phyloP scores from a whole-genome alignment of 2,797 vertebrate species.

The Bovichtus variegatus region DNA sequence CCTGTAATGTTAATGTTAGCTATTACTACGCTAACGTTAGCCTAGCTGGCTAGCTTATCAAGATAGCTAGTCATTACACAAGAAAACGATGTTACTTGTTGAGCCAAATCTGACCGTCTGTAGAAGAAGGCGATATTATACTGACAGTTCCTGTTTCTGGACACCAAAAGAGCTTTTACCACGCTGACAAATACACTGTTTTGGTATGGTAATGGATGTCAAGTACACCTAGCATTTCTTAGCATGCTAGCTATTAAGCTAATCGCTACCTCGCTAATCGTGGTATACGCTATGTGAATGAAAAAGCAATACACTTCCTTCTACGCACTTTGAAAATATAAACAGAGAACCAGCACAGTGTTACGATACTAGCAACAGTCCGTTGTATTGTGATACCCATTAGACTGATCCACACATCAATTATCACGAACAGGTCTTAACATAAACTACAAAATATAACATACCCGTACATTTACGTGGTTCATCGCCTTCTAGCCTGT shows the following conservation, averaged over 20 bases:
- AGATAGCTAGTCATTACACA: conserved; percentile 6
- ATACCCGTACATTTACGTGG: conserved; percentile 59
- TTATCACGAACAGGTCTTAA: background rate
- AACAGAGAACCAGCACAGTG: conserved; percentile 54
- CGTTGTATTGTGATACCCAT: background rate
- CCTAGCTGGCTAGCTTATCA: conserved; percentile 36
- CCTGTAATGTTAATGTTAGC: conserved; percentile 47
- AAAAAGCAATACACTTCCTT: conserved; percentile 83
- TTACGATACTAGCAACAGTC: background rate
- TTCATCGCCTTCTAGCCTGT: conserved; percentile 59
- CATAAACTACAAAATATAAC: conserved; percentile 50
- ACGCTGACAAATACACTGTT: background rate
- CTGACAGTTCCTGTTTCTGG: background rate
- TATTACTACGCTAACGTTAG: conserved; percentile 57
- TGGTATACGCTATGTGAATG: conserved; percentile 68
- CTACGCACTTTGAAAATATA: conserved; percentile 85
- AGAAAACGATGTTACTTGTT: background rate
- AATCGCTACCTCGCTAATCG: conserved; percentile 75
- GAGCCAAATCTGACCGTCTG: background rate
- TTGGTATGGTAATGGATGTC: conserved; percentile 32
- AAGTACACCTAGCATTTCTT: conserved; percentile 48
- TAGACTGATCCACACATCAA: accelerated
- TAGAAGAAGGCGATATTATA: accelerated
- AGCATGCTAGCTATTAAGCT: conserved; percentile 64
- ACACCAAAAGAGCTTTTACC: accelerated